Evolutionary conservation across 2,797 vertebrate species (phyloP).

Genomic region (Columba guinea): DNA sequence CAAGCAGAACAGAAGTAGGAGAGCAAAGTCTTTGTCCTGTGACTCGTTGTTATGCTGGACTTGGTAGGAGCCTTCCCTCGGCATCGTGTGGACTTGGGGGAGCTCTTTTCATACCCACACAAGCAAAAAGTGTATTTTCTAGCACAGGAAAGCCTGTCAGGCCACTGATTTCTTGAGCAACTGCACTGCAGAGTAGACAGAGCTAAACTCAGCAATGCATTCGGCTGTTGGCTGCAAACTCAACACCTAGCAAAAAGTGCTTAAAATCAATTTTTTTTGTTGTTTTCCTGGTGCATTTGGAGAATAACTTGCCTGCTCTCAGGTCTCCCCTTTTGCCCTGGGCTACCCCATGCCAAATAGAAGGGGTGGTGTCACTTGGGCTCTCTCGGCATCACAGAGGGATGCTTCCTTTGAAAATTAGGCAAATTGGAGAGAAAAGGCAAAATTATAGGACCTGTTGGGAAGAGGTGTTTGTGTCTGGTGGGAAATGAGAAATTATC

Average conservation of each 20-base stretch:
- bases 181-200: background rate
- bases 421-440: background rate
- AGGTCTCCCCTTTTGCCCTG: background rate
- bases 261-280: background rate
- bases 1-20: background rate
- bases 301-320: background rate
- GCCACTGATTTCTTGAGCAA: constrained; percentile 43
- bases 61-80: background rate
- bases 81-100: background rate
- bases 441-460: background rate
- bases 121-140: constrained; percentile 34
- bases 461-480: background rate
- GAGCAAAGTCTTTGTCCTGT: background rate
- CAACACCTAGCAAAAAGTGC: constrained; percentile 4
- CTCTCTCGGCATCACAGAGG: background rate
- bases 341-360: background rate
- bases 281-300: background rate
- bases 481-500: background rate
- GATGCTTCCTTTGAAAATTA: background rate
- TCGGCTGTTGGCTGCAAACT: constrained; percentile 35
- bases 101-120: constrained; percentile 46
- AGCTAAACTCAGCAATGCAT: background rate
- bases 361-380: rapidly evolving
- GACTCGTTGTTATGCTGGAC: background rate
- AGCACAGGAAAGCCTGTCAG: constrained; percentile 42